Percentiles rank a stretch among this genome's conserved stretches.
Conservation (phyloP, 2,113 vertebrate species). For the Azemiops feae region DNA sequence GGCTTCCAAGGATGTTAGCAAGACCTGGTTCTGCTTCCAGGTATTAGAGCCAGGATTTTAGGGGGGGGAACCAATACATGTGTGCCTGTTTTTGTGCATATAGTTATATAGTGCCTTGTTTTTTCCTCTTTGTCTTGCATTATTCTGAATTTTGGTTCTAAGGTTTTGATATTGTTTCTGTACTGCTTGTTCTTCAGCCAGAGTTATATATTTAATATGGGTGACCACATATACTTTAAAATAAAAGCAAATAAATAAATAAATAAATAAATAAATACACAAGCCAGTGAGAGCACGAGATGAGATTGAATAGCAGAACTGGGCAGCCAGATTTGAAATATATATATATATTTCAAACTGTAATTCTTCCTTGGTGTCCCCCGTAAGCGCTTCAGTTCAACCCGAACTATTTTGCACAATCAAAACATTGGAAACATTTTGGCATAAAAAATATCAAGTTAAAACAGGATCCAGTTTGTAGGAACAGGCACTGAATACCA, state of each 20-base stretch:
- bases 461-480: constrained; percentile 3
- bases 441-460: constrained; percentile 7
- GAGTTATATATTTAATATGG: not conserved
- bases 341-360: not conserved
- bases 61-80: not conserved
- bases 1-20: not conserved
- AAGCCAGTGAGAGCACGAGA: not conserved
- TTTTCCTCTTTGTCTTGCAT: not conserved
- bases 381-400: not conserved
- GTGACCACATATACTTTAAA: not conserved
- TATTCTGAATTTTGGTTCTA: not conserved
- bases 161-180: not conserved
- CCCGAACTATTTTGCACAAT: not conserved
- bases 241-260: not conserved
- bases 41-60: not conserved
- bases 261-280: no score
- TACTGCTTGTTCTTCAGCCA: not conserved
- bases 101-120: not conserved
- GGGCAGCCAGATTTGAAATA: not conserved
- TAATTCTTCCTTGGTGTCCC: no score
- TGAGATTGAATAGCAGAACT: not conserved
- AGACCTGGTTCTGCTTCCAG: not conserved
- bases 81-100: not conserved
- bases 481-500: not conserved
- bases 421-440: not conserved